phyloP scores from a whole-genome alignment of 1,140 invertebrate species.

The Scaptomyza hsui region DNA sequence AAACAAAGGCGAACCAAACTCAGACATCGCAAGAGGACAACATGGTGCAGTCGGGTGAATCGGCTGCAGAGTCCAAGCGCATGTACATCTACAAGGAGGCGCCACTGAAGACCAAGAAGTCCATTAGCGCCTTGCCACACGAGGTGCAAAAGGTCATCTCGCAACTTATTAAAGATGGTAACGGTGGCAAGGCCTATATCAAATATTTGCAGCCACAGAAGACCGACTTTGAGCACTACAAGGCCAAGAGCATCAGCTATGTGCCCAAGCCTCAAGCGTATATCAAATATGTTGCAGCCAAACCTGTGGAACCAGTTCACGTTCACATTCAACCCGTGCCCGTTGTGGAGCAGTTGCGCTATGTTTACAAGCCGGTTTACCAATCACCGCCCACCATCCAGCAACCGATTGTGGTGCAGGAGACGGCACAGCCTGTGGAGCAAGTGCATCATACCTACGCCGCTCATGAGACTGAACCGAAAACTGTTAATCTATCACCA shows the following conservation, averaged over 20 bases:
- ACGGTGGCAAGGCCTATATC: conserved; percentile 69
- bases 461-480: conserved; percentile 37
- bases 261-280: conserved; percentile 43
- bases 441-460: conserved; percentile 67
- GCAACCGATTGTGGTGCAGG: conserved; percentile 72
- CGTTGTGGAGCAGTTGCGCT: conserved; percentile 76
- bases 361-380: conserved; percentile 61
- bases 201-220: conserved; percentile 72
- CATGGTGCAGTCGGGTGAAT: conserved; percentile 40
- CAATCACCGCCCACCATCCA: conserved; percentile 36
- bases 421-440: conserved; percentile 31
- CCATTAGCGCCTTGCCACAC: conserved; percentile 58
- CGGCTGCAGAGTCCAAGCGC: conserved; percentile 62
- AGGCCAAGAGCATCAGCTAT: conserved; percentile 39
- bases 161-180: conserved; percentile 64
- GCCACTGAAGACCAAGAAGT: conserved; percentile 68
- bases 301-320: conserved; percentile 49
- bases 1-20: conserved; percentile 2
- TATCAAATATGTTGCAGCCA: conserved; percentile 47
- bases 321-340: conserved; percentile 78
- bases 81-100: conserved; percentile 69
- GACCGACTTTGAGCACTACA: conserved; percentile 63
- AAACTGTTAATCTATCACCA: conserved; percentile 16
- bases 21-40: conserved; percentile 46
- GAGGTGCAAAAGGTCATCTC: conserved; percentile 77